These are phyloP conservation scores for Brenthis daphne DNA, from an alignment of 2,888 invertebrate species.

Conservation along the genomic window DNA sequence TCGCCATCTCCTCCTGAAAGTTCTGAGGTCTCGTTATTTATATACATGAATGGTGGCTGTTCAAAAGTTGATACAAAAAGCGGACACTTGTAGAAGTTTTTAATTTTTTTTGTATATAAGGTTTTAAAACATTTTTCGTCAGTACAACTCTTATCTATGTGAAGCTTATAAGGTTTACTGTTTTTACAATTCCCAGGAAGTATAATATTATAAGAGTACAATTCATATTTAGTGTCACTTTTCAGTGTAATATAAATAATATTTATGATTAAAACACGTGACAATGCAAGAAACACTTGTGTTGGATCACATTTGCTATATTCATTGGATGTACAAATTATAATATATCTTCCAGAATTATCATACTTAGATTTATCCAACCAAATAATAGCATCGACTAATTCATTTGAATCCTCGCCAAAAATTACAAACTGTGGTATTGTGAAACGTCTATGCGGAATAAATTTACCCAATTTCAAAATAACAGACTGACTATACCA, in stretches of 20 bases:
- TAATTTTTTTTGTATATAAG: slow-evolving; percentile 51
- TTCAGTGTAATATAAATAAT: slow-evolving; percentile 50
- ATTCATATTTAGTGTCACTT: slow-evolving; percentile 39
- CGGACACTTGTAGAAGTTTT: slow-evolving; percentile 53
- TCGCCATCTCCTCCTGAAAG: slow-evolving; percentile 58
- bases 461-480: slow-evolving; percentile 49
- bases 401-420: slow-evolving; percentile 48
- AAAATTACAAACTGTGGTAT: slow-evolving; percentile 57
- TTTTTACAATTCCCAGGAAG: slow-evolving; percentile 51
- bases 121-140: slow-evolving; percentile 48
- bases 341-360: slow-evolving; percentile 53
- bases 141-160: slow-evolving; percentile 45
- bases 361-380: slow-evolving; percentile 49
- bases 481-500: slow-evolving; percentile 50
- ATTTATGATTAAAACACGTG: slow-evolving; percentile 48
- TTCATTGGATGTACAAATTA: slow-evolving; percentile 50
- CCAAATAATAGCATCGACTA: slow-evolving; percentile 50
- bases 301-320: slow-evolving; percentile 50
- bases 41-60: slow-evolving; percentile 61
- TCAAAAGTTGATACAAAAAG: slow-evolving; percentile 57
- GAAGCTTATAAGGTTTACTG: slow-evolving; percentile 45
- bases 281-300: slow-evolving; percentile 49
- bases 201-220: slow-evolving; percentile 50
- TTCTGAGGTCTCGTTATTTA: slow-evolving; percentile 47
- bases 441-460: slow-evolving; percentile 39